Evolutionary conservation across 2,113 vertebrate genomes (phyloP).

Genomic region (Panthera leo): DNA sequence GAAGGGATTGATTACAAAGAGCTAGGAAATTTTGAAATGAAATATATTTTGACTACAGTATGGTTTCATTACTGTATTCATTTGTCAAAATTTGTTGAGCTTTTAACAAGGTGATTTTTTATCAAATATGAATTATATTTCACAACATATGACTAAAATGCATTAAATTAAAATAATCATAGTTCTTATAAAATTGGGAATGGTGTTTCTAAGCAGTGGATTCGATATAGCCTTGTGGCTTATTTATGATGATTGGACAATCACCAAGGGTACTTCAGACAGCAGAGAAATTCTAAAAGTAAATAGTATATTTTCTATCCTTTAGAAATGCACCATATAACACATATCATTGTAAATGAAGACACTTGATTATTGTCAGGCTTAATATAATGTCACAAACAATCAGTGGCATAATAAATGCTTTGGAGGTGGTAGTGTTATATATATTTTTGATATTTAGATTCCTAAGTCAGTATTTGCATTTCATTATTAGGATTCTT

Average conservation of each 20-base stretch:
- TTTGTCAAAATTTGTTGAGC: not conserved
- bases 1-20: not conserved
- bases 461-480: not conserved
- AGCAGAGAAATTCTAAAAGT: not conserved
- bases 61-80: not conserved
- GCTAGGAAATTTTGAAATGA: not conserved
- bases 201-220: not conserved
- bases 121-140: not conserved
- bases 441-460: not conserved
- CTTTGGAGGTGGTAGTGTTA: not conserved
- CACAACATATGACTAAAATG: not conserved
- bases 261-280: not conserved
- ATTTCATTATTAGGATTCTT: slow-evolving; percentile 28
- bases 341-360: not conserved
- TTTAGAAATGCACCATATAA: not conserved
- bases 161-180: not conserved
- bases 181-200: not conserved
- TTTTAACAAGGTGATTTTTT: not conserved
- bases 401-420: not conserved
- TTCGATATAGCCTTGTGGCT: not conserved
- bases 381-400: not conserved
- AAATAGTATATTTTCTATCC: not conserved
- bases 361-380: not conserved
- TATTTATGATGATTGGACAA: not conserved
- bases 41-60: not conserved